phyloP scores from a whole-genome alignment of 2,888 invertebrate genomes.

The Aphidius colemani region DNA sequence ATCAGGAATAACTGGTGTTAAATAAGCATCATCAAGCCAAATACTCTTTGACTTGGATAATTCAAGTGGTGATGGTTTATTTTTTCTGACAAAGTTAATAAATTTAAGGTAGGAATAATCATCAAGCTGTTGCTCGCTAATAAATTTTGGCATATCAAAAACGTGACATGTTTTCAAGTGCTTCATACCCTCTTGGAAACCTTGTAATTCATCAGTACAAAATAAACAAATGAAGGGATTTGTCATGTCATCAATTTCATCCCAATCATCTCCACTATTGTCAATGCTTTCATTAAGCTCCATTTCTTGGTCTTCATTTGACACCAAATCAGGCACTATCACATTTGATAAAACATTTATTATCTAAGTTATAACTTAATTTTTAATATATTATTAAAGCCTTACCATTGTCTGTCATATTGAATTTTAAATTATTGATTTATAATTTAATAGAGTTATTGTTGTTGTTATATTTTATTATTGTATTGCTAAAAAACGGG shows the following conservation, averaged over 20 bases:
- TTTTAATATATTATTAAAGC: neutral
- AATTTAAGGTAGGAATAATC: constrained; percentile 81
- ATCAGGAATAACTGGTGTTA: constrained; percentile 73
- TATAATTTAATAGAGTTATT: no score
- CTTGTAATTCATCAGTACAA: constrained; percentile 68
- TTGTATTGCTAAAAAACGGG: no score
- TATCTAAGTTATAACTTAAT: neutral
- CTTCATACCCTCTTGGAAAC: constrained; percentile 68
- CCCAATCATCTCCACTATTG: constrained; percentile 63
- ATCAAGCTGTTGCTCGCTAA: constrained; percentile 75
- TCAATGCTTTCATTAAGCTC: constrained; percentile 45
- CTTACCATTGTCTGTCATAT: constrained; percentile 14
- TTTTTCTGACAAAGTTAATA: constrained; percentile 77
- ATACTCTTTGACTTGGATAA: constrained; percentile 63
- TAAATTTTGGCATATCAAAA: constrained; percentile 70
- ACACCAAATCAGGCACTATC: constrained; percentile 8
- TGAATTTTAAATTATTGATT: neutral
- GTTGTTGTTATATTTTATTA: no score
- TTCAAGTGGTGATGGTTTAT: constrained; percentile 66
- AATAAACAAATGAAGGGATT: constrained; percentile 70
- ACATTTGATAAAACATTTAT: neutral
- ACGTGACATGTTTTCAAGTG: constrained; percentile 72
- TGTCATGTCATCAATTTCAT: constrained; percentile 63
- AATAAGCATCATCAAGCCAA: constrained; percentile 79
- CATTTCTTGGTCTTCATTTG: constrained; percentile 26